Percentiles rank a stretch among this genome's conserved stretches.
phyloP scores from a whole-genome alignment of 2,888 invertebrate genomes.

The Lasiommata megera region DNA sequence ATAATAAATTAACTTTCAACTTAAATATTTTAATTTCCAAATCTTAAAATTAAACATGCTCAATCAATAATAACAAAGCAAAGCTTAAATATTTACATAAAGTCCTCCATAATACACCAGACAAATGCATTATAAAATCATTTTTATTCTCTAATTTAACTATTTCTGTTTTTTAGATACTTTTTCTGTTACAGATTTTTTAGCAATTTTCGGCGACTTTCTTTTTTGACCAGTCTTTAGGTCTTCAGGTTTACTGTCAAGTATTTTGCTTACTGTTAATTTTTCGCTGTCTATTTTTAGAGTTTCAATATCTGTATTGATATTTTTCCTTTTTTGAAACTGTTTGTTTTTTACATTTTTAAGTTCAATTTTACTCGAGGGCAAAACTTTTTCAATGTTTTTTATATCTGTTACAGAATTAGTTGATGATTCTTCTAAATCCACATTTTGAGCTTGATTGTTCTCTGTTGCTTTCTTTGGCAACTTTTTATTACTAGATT shows the following conservation, averaged over 20 bases:
- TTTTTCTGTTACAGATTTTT: constrained; percentile 13
- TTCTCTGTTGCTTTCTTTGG: not conserved
- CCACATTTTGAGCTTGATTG: not conserved
- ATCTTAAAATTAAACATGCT: not conserved
- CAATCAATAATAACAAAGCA: not conserved
- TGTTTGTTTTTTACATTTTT: not conserved
- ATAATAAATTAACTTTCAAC: not conserved
- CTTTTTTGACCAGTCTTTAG: constrained; percentile 40
- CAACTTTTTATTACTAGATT: not conserved
- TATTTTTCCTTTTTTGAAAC: not conserved
- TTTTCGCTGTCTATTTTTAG: not conserved
- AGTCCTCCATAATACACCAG: not conserved
- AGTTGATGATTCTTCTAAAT: not conserved
- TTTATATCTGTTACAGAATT: not conserved
- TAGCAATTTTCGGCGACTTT: constrained; percentile 31
- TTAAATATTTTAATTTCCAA: constrained; percentile 8
- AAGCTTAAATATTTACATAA: not conserved
- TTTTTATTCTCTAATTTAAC: constrained; percentile 19
- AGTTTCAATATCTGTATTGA: not conserved
- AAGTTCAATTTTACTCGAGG: not conserved
- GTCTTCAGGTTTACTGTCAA: not conserved
- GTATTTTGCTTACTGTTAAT: not conserved
- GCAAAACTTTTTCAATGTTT: not conserved
- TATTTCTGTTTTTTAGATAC: not conserved
- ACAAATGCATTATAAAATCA: not conserved